Base-by-base conservation (phyloP, 2,797 vertebrate genomes). In the Sebastiscus tertius region DNA sequence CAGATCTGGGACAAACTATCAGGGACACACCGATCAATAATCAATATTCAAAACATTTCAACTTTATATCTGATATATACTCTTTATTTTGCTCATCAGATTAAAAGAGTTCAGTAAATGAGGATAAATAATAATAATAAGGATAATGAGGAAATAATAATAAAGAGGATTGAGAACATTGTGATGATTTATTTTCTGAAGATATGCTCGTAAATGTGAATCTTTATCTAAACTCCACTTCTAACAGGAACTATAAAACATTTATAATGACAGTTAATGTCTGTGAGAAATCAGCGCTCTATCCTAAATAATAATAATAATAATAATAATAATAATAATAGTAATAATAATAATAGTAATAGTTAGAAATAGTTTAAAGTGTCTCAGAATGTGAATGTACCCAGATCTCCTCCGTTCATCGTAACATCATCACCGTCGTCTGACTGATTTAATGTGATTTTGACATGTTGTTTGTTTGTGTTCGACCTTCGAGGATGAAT, bases 1-100 rank as follows among this genome's bases (percentile, higher is more conserved):
- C 81, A 88, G 72, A 88, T 80, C 52, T 86, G 83, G 58, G 56
- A 52, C 26, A 62, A 52, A 52, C 22, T 7, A 7, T 11, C 65
- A 14, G 11, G 26, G 52, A 22, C 42, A 20, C 63, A 36, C 36
- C 8, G n/a, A 64, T 39, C 22, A 8, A 22, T 16, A 24, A 4
- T 16, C 7, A 14, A 22, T 16, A 24, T 4, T 16, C 7, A 61
- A 10, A 61, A 20, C 18, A 20, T 34, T 18, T 27, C 39, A 42
- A 42, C 14, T 42, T 16, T 5, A 58, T 14, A 16, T 27, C n/a
- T 54, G n/a, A 39, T 39, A 39, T 39, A 14, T 39, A 39, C 5
- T 39, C 13, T 39, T 39, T 39, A 39, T 39, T 39, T 39, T 14
- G 36, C 13, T 14, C 29, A 29, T 29, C 6, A 29, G 1, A 29